phyloP scores from a whole-genome alignment of 2,888 invertebrate species.

The Bellardia bayeri region DNA sequence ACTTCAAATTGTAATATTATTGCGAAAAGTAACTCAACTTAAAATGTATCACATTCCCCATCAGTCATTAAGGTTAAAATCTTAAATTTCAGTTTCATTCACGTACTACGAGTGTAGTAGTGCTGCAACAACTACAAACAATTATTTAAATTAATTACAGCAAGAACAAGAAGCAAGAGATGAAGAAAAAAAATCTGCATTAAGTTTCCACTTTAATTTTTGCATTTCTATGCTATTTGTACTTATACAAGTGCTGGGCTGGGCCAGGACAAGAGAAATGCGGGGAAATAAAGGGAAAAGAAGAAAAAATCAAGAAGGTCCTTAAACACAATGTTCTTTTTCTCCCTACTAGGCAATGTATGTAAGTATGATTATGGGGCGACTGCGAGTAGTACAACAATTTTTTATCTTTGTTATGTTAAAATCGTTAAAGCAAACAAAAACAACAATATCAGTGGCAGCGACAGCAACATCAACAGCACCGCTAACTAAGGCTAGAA shows the following conservation, averaged over 20 bases:
- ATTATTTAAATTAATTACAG: conserved; percentile 64
- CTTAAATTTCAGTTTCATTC: conserved; percentile 64
- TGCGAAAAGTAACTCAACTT: conserved; percentile 48
- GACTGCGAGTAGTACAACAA: conserved; percentile 10
- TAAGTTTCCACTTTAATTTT: conserved; percentile 58
- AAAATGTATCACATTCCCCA: conserved; percentile 57
- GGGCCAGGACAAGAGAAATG: background rate
- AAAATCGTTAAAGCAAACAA: conserved; percentile 54
- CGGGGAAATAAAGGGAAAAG: no score
- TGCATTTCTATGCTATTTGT: conserved; percentile 12
- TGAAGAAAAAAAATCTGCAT: conserved; percentile 25
- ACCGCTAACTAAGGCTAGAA: conserved; percentile 32
- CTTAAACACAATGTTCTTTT: conserved; percentile 48
- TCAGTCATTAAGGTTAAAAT: conserved; percentile 59
- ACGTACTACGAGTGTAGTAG: conserved; percentile 9
- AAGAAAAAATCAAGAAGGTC: conserved; percentile 39
- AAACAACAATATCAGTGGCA: conserved; percentile 15
- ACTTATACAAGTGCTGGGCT: background rate
- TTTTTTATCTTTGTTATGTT: conserved; percentile 70
- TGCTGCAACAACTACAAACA: conserved; percentile 32
- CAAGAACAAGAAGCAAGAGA: conserved; percentile 15
- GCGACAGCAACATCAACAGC: conserved; percentile 10
- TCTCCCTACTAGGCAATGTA: conserved; percentile 7
- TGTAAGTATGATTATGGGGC: conserved; percentile 30
- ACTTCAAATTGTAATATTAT: conserved; percentile 15